Conservation (phyloP, 2,113 vertebrate genomes). For the Anser cygnoides region DNA sequence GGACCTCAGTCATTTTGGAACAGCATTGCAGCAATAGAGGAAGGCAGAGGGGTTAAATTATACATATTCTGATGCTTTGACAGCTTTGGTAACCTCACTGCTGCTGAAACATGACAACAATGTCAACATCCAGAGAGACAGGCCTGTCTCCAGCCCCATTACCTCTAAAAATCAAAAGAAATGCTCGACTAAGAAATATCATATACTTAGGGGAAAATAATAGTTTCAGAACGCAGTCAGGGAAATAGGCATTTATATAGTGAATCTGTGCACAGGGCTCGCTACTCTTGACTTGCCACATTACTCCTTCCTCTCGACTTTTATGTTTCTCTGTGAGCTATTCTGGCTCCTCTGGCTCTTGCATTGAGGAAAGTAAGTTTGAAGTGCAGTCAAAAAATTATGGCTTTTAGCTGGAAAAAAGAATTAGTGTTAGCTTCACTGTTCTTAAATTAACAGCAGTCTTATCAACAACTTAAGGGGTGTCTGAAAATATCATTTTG, state of each 20-base stretch:
- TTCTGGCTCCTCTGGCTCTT: neutral
- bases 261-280: neutral
- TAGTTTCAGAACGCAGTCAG: neutral
- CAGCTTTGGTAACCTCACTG: neutral
- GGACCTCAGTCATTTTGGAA: constrained; percentile 40
- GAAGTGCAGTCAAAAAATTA: neutral
- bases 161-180: constrained; percentile 7
- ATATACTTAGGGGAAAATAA: neutral
- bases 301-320: neutral
- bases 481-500: neutral
- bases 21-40: neutral
- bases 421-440: neutral
- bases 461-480: neutral
- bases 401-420: neutral
- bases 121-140: neutral
- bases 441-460: neutral
- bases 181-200: neutral
- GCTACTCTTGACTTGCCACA: neutral
- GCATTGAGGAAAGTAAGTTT: neutral
- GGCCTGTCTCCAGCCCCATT: neutral
- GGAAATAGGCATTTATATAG: neutral
- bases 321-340: neutral
- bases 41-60: constrained; percentile 22
- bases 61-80: neutral
- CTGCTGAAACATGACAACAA: neutral